Conservation (phyloP, 2,888 invertebrate species). For the Callinectes sapidus region DNA sequence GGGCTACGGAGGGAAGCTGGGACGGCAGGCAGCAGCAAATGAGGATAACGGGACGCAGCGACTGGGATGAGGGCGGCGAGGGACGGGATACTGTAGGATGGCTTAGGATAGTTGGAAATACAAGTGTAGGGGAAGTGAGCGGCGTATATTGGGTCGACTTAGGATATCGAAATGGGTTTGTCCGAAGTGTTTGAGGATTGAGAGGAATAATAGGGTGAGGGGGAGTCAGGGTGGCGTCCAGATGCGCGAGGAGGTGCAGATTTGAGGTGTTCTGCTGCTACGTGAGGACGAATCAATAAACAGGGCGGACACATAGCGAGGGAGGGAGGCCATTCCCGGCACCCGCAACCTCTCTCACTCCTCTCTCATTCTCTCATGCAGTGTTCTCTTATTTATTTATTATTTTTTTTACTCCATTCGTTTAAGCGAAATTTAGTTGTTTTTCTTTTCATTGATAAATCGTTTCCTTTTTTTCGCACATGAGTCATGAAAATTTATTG, state of each 20-base stretch:
- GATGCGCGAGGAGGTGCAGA: constrained; percentile 41
- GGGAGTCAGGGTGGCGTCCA: constrained; percentile 17
- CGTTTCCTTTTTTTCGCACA: neutral
- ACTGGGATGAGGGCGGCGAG: neutral
- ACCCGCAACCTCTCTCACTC: constrained; percentile 29
- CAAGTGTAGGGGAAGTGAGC: constrained; percentile 28
- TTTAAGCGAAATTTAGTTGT: neutral
- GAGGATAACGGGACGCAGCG: constrained; percentile 11
- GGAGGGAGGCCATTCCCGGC: constrained; percentile 48
- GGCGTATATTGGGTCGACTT: constrained; percentile 20
- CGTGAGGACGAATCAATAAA: constrained; percentile 62
- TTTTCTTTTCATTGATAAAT: neutral
- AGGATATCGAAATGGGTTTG: constrained; percentile 29
- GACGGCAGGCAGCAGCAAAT: neutral
- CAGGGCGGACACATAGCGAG: constrained; percentile 54
- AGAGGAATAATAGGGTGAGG: constrained; percentile 28
- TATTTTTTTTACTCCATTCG: neutral
- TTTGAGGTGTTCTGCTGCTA: constrained; percentile 50
- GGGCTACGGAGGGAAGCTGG: constrained; percentile 2
- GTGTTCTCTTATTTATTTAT: neutral
- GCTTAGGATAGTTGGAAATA: constrained; percentile 24
- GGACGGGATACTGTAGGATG: constrained; percentile 9
- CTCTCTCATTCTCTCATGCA: constrained; percentile 22
- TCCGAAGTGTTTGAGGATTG: constrained; percentile 18
- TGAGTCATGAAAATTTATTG: neutral